Base-by-base conservation (phyloP, 2,113 vertebrate species). In the Porphyrio hochstetteri region DNA sequence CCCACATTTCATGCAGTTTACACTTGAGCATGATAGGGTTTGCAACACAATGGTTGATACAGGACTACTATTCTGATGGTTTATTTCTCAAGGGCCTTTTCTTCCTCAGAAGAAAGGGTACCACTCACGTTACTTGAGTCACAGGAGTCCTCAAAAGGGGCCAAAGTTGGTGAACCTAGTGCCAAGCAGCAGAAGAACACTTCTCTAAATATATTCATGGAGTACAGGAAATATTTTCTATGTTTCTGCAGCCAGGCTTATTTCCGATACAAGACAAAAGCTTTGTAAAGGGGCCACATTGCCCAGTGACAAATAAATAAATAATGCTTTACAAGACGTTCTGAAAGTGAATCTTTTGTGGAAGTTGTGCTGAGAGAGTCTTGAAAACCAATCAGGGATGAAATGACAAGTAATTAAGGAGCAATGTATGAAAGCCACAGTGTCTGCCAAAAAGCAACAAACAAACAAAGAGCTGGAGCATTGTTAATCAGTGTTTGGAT, bases 381-480 rank as follows among this genome's bases (percentile, higher is more conserved):
- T 81, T 48, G 78, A 75, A 93, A 96, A 88, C 36, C 40, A 94
- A 86, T 86, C 75, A 74, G 52, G 42, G 33, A 35, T 85, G 82
- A 82, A 93, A 94, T 86, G 87, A 83, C 92, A 95, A 92, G 94
- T 83, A 96, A 97, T 97, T 96, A 97, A 91, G 67, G 79, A 94
- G 40, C 56, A 92, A 91, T 68, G 70, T 82, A 56, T 40, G 67
- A 91, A 95, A 93, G 87, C 56, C 71, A 64, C 50, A 46, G 59
- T 90, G 67, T 64, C 89, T 96, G 87, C 70, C 71, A 92, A 75
- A 88, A 77, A 83, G 42, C 29, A 92, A 55, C 56, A 94, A 93
- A 82, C 53, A 95, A 94, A 91, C 59, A 96, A 93, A 93, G 94
- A 93, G 44, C 59, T n/a, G 52, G 68, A 93, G 57, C 87, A 91